phyloP scores from a whole-genome alignment of 2,888 invertebrate genomes.

The Dicyrtomina minuta region DNA sequence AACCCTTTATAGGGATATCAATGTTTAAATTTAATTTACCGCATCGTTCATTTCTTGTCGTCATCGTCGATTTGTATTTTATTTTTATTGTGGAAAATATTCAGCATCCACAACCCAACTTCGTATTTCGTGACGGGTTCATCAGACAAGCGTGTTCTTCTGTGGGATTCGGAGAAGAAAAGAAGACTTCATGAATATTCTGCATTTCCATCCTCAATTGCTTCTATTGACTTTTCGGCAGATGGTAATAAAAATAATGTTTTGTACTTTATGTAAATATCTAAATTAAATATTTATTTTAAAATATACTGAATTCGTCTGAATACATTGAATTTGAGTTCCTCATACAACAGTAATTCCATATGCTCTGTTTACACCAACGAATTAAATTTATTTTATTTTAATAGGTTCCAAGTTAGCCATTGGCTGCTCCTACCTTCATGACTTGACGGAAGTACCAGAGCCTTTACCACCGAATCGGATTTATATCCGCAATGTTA shows the following conservation, averaged over 20 bases:
- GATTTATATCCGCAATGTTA: constrained; percentile 37
- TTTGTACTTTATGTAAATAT: too few species aligned
- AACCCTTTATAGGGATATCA: background rate
- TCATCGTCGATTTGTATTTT: too few species aligned
- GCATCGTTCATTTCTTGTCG: too few species aligned
- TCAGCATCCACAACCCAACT: constrained; percentile 21
- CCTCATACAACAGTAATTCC: too few species aligned
- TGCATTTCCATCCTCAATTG: constrained; percentile 33
- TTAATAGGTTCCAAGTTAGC: constrained; percentile 33
- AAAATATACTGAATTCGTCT: background rate
- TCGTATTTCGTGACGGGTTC: constrained; percentile 38
- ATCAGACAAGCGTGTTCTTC: constrained; percentile 37
- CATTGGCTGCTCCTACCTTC: constrained; percentile 37
- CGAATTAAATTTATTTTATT: too few species aligned
- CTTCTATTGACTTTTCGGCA: constrained; percentile 34
- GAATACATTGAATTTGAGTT: constrained; percentile 17
- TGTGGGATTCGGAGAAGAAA: constrained; percentile 43
- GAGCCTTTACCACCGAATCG: constrained; percentile 18
- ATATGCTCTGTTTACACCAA: too few species aligned
- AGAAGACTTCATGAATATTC: constrained; percentile 14
- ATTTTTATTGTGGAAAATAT: too few species aligned
- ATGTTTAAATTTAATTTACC: background rate
- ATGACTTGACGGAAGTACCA: constrained; percentile 31
- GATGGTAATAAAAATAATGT: too few species aligned
- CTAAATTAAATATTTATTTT: background rate